Evolutionary conservation across 1,140 invertebrate species (phyloP).

Genomic region (Meloidogyne floridensis): DNA sequence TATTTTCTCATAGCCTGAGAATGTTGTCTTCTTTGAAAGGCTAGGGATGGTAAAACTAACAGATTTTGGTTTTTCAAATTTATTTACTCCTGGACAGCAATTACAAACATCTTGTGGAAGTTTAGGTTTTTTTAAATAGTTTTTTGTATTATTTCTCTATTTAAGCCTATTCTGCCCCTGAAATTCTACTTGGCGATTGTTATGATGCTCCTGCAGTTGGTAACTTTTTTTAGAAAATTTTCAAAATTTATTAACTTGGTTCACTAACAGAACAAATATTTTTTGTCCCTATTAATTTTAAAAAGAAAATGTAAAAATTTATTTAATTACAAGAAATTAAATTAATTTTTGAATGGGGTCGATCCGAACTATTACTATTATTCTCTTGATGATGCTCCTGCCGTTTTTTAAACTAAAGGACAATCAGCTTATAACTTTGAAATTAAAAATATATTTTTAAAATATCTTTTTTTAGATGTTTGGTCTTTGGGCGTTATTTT

Average conservation of each 20-base stretch:
- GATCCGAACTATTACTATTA: too few species aligned
- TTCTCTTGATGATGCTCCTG: too few species aligned
- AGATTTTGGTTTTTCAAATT: conserved; percentile 94
- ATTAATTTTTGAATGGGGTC: too few species aligned
- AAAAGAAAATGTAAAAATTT: too few species aligned
- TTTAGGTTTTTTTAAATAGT: conserved; percentile 67
- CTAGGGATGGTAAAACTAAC: conserved; percentile 95
- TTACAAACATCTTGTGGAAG: conserved; percentile 98
- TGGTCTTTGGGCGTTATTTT: conserved; percentile 98
- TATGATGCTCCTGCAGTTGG: conserved; percentile 70
- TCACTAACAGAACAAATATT: background rate
- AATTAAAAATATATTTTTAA: background rate
- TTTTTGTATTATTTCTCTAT: background rate
- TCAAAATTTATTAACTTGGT: conserved; percentile 2
- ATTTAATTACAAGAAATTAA: too few species aligned
- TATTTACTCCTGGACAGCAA: conserved; percentile 89
- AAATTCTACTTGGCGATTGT: conserved; percentile 88
- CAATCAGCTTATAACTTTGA: too few species aligned
- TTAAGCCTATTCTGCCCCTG: conserved; percentile 92
- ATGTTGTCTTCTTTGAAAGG: conserved; percentile 98
- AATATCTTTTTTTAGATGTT: conserved; percentile 74
- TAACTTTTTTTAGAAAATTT: conserved; percentile 37
- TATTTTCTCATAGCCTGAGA: conserved; percentile 87
- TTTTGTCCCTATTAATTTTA: background rate
- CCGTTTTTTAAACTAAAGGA: too few species aligned